Conservation (phyloP, 2,888 invertebrate genomes). For the Epinotia ramella region DNA sequence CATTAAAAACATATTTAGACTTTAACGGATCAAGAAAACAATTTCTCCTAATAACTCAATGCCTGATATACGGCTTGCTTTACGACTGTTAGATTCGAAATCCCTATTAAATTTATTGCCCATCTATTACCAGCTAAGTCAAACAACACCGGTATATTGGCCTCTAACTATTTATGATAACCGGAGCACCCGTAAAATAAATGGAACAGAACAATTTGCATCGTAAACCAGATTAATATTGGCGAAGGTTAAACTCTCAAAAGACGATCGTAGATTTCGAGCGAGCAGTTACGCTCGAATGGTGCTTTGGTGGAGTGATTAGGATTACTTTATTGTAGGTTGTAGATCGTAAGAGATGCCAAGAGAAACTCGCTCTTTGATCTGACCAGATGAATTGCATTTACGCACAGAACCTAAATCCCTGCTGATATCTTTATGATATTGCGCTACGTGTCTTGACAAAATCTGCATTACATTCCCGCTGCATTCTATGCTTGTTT, state of each 20-base stretch:
- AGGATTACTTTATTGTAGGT: constrained; percentile 62
- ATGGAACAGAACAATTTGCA: constrained; percentile 59
- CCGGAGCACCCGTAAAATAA: constrained; percentile 53
- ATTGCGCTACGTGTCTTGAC: constrained; percentile 53
- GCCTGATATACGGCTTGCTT: constrained; percentile 29
- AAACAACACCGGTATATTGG: constrained; percentile 38
- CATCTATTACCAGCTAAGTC: constrained; percentile 37
- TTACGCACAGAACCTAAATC: constrained; percentile 65
- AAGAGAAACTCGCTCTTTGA: constrained; percentile 70
- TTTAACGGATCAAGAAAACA: constrained; percentile 13
- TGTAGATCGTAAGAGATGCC: constrained; percentile 60
- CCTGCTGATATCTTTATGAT: constrained; percentile 71
- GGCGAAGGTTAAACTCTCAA: constrained; percentile 59
- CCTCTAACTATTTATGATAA: constrained; percentile 44
- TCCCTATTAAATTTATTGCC: constrained; percentile 39
- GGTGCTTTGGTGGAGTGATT: constrained; percentile 36
- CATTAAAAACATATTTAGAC: constrained; percentile 30
- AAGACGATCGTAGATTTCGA: constrained; percentile 33
- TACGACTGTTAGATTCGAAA: constrained; percentile 35
- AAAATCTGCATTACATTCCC: constrained; percentile 52
- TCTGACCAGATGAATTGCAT: constrained; percentile 66
- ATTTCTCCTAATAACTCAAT: constrained; percentile 35
- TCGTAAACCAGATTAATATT: constrained; percentile 62
- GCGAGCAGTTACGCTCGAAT: constrained; percentile 20
- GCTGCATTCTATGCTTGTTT: constrained; percentile 27